A percentile compares a stretch with the other conserved stretches of the same genome.
phyloP scores from a whole-genome alignment of 1,140 invertebrate species.

The Parasteatoda tepidariorum region DNA sequence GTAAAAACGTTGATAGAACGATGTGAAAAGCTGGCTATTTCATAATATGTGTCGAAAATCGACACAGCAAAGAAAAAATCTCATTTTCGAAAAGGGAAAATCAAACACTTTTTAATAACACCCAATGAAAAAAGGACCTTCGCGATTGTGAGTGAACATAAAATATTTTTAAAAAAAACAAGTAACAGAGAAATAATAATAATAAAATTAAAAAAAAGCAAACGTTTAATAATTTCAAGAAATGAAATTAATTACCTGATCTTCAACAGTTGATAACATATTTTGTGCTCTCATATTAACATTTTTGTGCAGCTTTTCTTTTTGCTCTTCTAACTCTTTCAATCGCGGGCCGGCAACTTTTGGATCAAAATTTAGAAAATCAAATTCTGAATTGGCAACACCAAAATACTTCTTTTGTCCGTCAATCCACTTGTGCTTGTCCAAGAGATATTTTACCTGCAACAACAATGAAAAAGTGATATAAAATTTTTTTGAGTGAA shows the following conservation, averaged over 20 bases:
- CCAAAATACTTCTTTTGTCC: slow-evolving; percentile 85
- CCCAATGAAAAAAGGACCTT: too few relatives aligned
- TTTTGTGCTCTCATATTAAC: slow-evolving; percentile 82
- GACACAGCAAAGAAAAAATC: too few relatives aligned
- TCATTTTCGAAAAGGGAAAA: too few relatives aligned
- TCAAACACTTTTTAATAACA: too few relatives aligned
- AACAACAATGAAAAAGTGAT: slow-evolving; percentile 7
- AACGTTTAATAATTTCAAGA: too few relatives aligned
- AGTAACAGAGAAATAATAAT: too few relatives aligned
- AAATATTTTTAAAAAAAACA: too few relatives aligned
- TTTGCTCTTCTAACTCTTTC: slow-evolving; percentile 76
- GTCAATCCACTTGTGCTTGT: slow-evolving; percentile 81
- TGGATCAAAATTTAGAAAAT: slow-evolving; percentile 73
- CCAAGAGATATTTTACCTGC: slow-evolving; percentile 71
- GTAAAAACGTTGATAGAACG: too few relatives aligned
- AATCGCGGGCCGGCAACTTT: slow-evolving; percentile 73
- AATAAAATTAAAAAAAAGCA: too few relatives aligned
- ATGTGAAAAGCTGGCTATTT: too few relatives aligned
- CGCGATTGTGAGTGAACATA: too few relatives aligned
- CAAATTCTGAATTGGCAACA: slow-evolving; percentile 74
- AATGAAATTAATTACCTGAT: slow-evolving; percentile 59
- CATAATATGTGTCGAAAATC: too few relatives aligned
- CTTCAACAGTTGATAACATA: slow-evolving; percentile 63
- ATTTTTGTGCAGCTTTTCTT: slow-evolving; percentile 80
- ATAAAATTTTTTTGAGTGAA: not conserved